Conservation (phyloP, 2,888 invertebrate species). For the Hydrotaea cyrtoneurina region DNA sequence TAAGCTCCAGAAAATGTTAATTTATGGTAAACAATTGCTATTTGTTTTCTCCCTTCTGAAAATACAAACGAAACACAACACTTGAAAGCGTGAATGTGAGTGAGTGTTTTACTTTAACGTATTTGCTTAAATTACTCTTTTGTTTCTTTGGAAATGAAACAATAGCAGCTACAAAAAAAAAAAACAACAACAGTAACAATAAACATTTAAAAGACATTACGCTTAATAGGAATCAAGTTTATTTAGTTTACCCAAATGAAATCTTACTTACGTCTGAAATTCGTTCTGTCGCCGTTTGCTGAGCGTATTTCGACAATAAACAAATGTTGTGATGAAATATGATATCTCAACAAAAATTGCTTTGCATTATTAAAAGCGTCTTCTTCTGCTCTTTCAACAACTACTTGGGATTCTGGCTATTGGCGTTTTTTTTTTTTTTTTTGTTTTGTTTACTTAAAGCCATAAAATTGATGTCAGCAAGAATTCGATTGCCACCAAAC, state of each 20-base stretch:
- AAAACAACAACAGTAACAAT: not conserved
- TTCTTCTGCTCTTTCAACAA: not conserved
- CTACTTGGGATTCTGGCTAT: not conserved
- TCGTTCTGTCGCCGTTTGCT: not conserved
- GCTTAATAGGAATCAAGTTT: constrained; percentile 17
- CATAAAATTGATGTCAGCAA: not conserved
- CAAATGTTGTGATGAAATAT: constrained; percentile 28
- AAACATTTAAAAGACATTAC: constrained; percentile 32
- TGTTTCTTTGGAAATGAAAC: not conserved
- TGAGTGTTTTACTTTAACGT: not conserved
- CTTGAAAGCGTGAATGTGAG: not conserved
- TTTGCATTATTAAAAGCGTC: constrained; percentile 23
- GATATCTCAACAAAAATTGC: constrained; percentile 24
- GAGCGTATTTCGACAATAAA: not conserved
- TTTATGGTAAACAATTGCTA: no score
- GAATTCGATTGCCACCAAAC: not conserved
- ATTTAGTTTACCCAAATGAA: constrained; percentile 16
- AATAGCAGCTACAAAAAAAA: not conserved
- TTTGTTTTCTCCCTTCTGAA: no score
- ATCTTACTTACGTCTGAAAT: constrained; percentile 7
- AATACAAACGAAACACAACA: not conserved
- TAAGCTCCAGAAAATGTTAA: no score
- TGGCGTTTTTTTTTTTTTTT: not conserved
- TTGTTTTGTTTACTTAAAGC: constrained; percentile 1
- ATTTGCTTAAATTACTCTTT: constrained; percentile 1